phyloP scores from a whole-genome alignment of 2,888 invertebrate species.

The Phanerotoma sp. region DNA sequence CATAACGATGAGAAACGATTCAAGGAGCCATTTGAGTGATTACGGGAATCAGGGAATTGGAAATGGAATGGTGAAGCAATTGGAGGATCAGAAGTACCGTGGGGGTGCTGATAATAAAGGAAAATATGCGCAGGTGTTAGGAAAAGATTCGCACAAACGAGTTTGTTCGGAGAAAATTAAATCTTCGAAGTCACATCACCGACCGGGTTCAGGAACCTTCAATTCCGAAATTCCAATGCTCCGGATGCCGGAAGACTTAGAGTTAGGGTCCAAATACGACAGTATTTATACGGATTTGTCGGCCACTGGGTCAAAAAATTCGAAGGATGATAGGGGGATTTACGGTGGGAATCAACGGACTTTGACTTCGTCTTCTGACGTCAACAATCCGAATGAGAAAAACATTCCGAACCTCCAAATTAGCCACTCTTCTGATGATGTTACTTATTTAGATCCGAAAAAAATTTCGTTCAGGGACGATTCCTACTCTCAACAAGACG shows the following conservation, averaged over 20 bases:
- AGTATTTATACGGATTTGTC: constrained; percentile 26
- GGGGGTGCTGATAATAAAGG: constrained; percentile 25
- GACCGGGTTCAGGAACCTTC: too few species aligned
- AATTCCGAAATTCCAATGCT: too few species aligned
- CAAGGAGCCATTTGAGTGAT: constrained; percentile 42
- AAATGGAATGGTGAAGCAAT: constrained; percentile 16
- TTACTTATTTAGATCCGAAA: constrained; percentile 45
- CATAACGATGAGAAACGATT: constrained; percentile 39
- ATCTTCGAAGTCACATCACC: constrained; percentile 39
- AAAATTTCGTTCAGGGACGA: constrained; percentile 52
- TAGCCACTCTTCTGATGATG: constrained; percentile 42
- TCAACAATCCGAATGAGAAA: constrained; percentile 29
- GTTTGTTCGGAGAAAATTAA: constrained; percentile 45
- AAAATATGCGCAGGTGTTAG: too few species aligned
- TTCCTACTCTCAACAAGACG: constrained; percentile 45
- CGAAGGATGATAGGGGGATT: constrained; percentile 36
- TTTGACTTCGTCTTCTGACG: neutral
- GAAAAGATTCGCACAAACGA: too few species aligned
- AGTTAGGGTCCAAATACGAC: constrained; percentile 40
- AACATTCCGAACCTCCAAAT: constrained; percentile 33
- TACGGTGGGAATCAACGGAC: constrained; percentile 28
- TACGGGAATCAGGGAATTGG: constrained; percentile 36
- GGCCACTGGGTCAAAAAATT: constrained; percentile 32
- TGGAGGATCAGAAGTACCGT: constrained; percentile 36
- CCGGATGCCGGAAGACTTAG: too few species aligned